phyloP scores from a whole-genome alignment of 1,140 invertebrate genomes.

The Drosophila repletoides region DNA sequence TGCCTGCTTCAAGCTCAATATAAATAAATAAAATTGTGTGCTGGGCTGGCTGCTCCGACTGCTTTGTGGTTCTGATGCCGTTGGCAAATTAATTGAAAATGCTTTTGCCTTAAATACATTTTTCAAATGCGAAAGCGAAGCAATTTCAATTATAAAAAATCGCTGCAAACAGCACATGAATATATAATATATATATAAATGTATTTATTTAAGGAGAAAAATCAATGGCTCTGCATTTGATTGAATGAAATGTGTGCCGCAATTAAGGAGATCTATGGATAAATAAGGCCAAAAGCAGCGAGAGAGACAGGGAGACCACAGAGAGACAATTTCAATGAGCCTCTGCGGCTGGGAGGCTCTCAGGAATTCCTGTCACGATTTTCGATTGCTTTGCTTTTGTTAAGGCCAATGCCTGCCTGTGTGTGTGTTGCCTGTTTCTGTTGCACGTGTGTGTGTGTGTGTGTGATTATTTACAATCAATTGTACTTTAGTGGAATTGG shows the following conservation, averaged over 20 bases:
- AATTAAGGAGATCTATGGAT: constrained; percentile 68
- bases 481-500: constrained; percentile 58
- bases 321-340: constrained; percentile 11
- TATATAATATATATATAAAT: constrained; percentile 2
- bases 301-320: no score
- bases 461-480: constrained; percentile 71
- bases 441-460: constrained; percentile 16
- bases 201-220: constrained; percentile 45
- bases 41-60: constrained; percentile 46
- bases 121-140: constrained; percentile 34
- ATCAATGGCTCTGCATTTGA: constrained; percentile 62
- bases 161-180: constrained; percentile 1
- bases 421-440: neutral
- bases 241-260: constrained; percentile 72
- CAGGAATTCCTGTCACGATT: constrained; percentile 72
- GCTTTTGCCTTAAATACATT: constrained; percentile 56
- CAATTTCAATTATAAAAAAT: constrained; percentile 69
- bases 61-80: constrained; percentile 46
- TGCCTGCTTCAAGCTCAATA: constrained; percentile 46
- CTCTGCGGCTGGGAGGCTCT: constrained; percentile 24
- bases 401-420: constrained; percentile 43
- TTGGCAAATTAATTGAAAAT: constrained; percentile 73
- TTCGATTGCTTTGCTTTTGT: constrained; percentile 75
- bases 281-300: constrained; percentile 39
- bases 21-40: constrained; percentile 79